phyloP scores from a whole-genome alignment of 2,113 vertebrate species.

The Megaleporinus macrocephalus region DNA sequence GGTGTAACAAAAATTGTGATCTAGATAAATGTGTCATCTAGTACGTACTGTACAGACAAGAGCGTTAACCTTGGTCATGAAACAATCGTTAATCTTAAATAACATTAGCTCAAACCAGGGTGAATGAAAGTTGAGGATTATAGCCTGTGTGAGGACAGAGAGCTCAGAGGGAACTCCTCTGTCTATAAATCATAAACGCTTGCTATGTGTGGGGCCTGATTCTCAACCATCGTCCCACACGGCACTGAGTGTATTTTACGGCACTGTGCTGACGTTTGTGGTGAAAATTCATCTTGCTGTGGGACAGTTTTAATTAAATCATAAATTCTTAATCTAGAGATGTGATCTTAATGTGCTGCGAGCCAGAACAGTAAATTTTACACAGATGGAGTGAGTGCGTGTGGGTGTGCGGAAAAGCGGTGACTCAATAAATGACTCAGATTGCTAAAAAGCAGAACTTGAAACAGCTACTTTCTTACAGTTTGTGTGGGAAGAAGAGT shows the following conservation, averaged over 20 bases:
- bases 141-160: conserved; percentile 7
- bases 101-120: not conserved
- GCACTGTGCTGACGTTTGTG: conserved; percentile 35
- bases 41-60: not conserved
- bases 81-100: not conserved
- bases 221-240: conserved; percentile 9
- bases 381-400: conserved; percentile 4
- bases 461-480: not conserved
- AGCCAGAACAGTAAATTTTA: conserved; percentile 26
- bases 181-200: conserved; percentile 23
- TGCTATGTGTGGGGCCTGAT: conserved; percentile 25
- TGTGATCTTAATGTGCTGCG: conserved; percentile 34
- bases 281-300: conserved; percentile 29
- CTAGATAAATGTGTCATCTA: not conserved
- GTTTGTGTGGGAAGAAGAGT: not conserved
- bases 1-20: conserved; percentile 28
- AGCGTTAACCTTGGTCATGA: conserved; percentile 15
- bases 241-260: conserved; percentile 33
- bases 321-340: conserved; percentile 39
- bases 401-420: conserved; percentile 19
- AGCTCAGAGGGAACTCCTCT: not conserved
- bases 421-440: conserved; percentile 32
- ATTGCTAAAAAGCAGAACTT: conserved; percentile 13
- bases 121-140: not conserved
- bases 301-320: conserved; percentile 40